Conservation (phyloP, 2,113 vertebrate species). For the Spea multiplicata region DNA sequence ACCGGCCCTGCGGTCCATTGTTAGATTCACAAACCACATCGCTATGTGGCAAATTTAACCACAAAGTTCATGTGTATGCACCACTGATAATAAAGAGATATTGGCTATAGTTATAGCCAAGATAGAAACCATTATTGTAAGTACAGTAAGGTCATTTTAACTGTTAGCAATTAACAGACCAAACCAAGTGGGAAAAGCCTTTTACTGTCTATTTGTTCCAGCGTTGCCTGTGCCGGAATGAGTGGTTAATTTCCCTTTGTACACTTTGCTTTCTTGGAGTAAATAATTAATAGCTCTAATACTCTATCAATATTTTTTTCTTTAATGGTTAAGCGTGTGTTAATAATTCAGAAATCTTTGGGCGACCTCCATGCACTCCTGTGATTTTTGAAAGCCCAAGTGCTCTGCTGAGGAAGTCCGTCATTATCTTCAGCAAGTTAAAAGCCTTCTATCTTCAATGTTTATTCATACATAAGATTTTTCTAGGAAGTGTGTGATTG, state of each 20-base stretch:
- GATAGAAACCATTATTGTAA: background rate
- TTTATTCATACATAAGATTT: constrained; percentile 19
- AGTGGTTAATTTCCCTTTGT: constrained; percentile 63
- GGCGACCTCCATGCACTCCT: constrained; percentile 67
- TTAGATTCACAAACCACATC: background rate
- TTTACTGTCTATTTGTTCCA: constrained; percentile 59
- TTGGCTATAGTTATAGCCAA: constrained; percentile 11
- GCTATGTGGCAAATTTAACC: constrained; percentile 11
- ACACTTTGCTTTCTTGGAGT: constrained; percentile 72
- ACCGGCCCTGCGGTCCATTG: no score
- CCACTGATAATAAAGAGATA: constrained; percentile 33
- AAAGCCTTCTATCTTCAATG: constrained; percentile 63
- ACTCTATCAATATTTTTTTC: constrained; percentile 84
- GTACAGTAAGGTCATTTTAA: constrained; percentile 29
- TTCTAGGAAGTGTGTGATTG: constrained; percentile 48
- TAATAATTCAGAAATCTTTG: constrained; percentile 91
- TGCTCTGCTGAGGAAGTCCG: constrained; percentile 64
- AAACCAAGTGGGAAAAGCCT: constrained; percentile 53
- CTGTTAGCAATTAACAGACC: constrained; percentile 53
- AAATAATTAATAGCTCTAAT: constrained; percentile 90
- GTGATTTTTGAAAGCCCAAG: constrained; percentile 66
- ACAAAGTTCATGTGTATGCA: background rate
- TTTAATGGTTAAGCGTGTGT: constrained; percentile 82
- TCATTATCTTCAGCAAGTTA: constrained; percentile 60
- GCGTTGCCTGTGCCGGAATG: constrained; percentile 46